These are phyloP conservation scores for Stenolophus ochropezus DNA, from an alignment of 2,888 invertebrate genomes.

Conservation along the genomic window DNA sequence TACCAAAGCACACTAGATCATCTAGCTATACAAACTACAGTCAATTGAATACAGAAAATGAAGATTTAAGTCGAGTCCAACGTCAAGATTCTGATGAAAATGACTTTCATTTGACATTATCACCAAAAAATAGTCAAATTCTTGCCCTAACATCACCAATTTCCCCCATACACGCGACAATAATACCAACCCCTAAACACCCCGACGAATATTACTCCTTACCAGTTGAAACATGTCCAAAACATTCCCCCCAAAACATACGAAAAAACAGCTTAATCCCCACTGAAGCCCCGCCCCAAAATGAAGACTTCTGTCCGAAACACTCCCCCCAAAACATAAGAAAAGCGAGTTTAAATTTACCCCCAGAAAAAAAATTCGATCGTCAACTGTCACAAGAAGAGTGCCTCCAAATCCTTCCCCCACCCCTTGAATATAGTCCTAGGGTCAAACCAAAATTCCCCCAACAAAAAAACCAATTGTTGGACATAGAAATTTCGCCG, in stretches of 20 bases:
- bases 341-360: background rate
- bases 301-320: background rate
- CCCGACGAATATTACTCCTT: background rate
- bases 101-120: slow-evolving; percentile 19
- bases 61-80: background rate
- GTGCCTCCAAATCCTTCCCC: slow-evolving; percentile 15
- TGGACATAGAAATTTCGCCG: background rate
- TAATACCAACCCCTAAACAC: background rate
- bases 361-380: slow-evolving; percentile 5
- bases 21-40: background rate
- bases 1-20: background rate
- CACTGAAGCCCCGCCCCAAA: background rate
- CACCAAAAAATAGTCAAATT: background rate
- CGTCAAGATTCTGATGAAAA: background rate
- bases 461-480: background rate
- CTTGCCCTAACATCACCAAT: background rate
- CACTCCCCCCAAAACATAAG: background rate
- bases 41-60: background rate
- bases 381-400: slow-evolving; percentile 18
- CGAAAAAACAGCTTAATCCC: background rate
- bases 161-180: slow-evolving; percentile 1
- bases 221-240: background rate
- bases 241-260: background rate
- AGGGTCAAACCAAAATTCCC: background rate
- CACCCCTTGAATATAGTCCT: background rate